Conservation (phyloP, 2,888 invertebrate species). For the Tetheella fluctuosa region DNA sequence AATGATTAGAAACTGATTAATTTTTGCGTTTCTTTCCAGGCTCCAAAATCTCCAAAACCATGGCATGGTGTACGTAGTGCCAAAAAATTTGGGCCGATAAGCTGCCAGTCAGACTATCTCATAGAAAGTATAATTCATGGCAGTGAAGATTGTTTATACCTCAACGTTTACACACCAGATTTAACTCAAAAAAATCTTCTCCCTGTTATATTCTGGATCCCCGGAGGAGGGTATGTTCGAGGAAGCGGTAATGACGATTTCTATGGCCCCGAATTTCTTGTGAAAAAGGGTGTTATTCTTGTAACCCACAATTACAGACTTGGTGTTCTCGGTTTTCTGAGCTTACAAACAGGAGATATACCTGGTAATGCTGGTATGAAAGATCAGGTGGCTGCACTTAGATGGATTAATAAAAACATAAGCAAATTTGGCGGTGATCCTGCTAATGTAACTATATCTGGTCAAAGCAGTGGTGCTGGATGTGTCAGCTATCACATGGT, state of each 20-base stretch:
- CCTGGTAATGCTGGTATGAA: conserved; percentile 55
- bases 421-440: conserved; percentile 47
- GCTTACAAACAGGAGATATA: conserved; percentile 45
- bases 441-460: conserved; percentile 48
- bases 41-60: too few relatives aligned
- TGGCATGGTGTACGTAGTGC: too few relatives aligned
- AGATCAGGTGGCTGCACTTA: conserved; percentile 49
- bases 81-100: too few relatives aligned
- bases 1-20: too few relatives aligned
- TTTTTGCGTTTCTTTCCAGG: too few relatives aligned
- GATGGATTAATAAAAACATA: conserved; percentile 50
- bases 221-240: too few relatives aligned
- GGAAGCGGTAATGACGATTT: conserved; percentile 37
- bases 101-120: too few relatives aligned
- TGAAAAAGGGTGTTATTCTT: conserved; percentile 42
- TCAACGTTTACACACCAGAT: too few relatives aligned
- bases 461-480: conserved; percentile 53
- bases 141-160: too few relatives aligned
- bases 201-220: too few relatives aligned
- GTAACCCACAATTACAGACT: conserved; percentile 48
- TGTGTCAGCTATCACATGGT: conserved; percentile 46
- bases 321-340: conserved; percentile 48
- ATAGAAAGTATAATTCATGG: too few relatives aligned
- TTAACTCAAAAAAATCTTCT: too few relatives aligned
- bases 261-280: conserved; percentile 46